These are phyloP conservation scores for Tupiocoris notatus DNA, from an alignment of 2,888 invertebrate species.

Conservation along the genomic window DNA sequence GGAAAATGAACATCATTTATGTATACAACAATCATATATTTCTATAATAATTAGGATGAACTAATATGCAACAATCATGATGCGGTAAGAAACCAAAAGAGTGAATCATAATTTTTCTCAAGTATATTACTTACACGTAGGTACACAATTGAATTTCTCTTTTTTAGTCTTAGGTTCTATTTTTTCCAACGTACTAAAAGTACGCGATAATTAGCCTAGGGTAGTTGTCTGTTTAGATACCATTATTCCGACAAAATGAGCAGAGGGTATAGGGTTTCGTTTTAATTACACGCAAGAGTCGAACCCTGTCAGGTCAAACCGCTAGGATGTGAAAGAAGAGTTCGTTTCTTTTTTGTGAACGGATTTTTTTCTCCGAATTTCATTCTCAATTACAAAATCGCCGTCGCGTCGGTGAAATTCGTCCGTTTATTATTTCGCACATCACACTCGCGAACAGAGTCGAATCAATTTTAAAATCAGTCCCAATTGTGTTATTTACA, in stretches of 20 bases:
- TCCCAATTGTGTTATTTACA: not conserved
- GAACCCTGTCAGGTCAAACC: conserved; percentile 34
- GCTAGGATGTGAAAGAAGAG: conserved; percentile 33
- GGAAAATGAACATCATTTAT: too few relatives aligned
- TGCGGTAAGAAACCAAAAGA: conserved; percentile 46
- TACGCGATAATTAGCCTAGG: conserved; percentile 22
- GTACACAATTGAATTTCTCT: conserved; percentile 42
- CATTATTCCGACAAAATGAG: conserved; percentile 29
- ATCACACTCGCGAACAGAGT: not conserved
- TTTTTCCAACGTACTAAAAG: conserved; percentile 23
- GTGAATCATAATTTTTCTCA: conserved; percentile 42
- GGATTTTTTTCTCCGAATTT: too few relatives aligned
- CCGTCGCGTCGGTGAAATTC: too few relatives aligned
- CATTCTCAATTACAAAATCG: too few relatives aligned
- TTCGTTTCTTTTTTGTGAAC: not conserved
- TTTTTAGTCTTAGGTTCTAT: conserved; percentile 37
- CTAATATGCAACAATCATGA: conserved; percentile 45
- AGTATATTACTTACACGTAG: conserved; percentile 38
- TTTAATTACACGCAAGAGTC: conserved; percentile 15
- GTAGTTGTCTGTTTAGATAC: conserved; percentile 11
- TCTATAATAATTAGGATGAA: conserved; percentile 45
- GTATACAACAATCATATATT: conserved; percentile 47
- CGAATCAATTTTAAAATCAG: not conserved
- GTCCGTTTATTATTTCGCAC: not conserved
- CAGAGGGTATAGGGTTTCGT: conserved; percentile 15